Conservation (phyloP, 2,113 vertebrate genomes). For the Edolisoma coerulescens region DNA sequence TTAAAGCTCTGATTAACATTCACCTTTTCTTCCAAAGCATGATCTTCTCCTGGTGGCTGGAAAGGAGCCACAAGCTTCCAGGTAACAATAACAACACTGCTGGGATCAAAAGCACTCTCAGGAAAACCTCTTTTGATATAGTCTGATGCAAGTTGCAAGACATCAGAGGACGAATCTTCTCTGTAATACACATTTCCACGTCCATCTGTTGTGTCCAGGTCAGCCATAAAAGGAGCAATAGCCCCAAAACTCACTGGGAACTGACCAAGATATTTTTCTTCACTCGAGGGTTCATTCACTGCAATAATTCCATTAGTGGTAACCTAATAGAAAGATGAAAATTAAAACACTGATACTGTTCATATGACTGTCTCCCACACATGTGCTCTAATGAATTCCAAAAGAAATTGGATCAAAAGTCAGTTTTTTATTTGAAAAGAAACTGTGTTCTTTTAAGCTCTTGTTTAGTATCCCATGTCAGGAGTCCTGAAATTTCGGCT, state of each 20-base stretch:
- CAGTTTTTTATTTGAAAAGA: neutral
- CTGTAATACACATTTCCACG: slow-evolving; percentile 83
- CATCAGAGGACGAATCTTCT: slow-evolving; percentile 76
- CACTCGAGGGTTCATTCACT: slow-evolving; percentile 70
- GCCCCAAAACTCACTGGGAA: slow-evolving; percentile 83
- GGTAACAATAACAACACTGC: slow-evolving; percentile 78
- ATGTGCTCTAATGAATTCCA: neutral
- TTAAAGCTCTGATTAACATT: neutral
- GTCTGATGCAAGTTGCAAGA: slow-evolving; percentile 66
- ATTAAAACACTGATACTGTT: neutral
- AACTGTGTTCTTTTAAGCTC: neutral
- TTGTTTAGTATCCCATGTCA: neutral
- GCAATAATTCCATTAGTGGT: slow-evolving; percentile 89
- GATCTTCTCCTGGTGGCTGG: slow-evolving; percentile 43
- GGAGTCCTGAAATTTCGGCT: neutral
- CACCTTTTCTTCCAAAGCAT: slow-evolving; percentile 73
- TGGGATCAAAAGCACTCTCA: slow-evolving; percentile 70
- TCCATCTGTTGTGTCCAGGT: slow-evolving; percentile 84
- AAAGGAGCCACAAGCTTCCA: slow-evolving; percentile 81
- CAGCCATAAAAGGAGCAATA: slow-evolving; percentile 84
- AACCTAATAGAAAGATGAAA: slow-evolving; percentile 71
- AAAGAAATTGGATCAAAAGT: neutral
- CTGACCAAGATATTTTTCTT: slow-evolving; percentile 77
- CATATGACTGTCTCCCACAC: neutral
- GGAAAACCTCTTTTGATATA: slow-evolving; percentile 84